Evolutionary conservation across 2,888 invertebrate species (phyloP).

Genomic region (Buathra laborator): DNA sequence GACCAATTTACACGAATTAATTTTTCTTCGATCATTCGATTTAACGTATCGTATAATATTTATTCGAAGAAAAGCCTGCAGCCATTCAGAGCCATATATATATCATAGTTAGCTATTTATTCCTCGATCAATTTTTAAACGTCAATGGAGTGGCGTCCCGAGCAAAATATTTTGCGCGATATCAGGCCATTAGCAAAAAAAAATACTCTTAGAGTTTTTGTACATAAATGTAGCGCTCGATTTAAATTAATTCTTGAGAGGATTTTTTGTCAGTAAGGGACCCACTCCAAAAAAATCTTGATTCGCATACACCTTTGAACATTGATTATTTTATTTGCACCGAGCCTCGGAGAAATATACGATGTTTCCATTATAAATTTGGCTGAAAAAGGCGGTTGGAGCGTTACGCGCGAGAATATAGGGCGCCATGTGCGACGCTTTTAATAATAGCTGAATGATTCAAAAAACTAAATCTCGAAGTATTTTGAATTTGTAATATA

Average conservation of each 20-base stretch:
- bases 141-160: slow-evolving; percentile 30
- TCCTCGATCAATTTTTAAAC: slow-evolving; percentile 13
- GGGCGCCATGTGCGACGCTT: not conserved
- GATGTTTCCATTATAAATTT: not conserved
- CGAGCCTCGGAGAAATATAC: slow-evolving; percentile 20
- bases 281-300: slow-evolving; percentile 7
- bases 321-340: slow-evolving; percentile 39
- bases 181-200: slow-evolving; percentile 46
- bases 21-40: slow-evolving; percentile 48
- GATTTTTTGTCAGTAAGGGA: slow-evolving; percentile 14
- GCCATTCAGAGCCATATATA: not conserved
- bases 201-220: slow-evolving; percentile 60
- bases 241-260: slow-evolving; percentile 32
- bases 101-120: slow-evolving; percentile 16
- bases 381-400: not conserved
- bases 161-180: slow-evolving; percentile 28
- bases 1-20: slow-evolving; percentile 78
- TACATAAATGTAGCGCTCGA: slow-evolving; percentile 57
- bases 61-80: slow-evolving; percentile 1
- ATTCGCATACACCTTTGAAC: slow-evolving; percentile 9
- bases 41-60: slow-evolving; percentile 16
- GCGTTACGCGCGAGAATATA: not conserved
- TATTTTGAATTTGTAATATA: not conserved
- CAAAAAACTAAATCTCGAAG: not conserved
- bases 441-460: not conserved